Evolutionary conservation across 2,113 vertebrate species (phyloP).

Genomic region (Raja brachyura): DNA sequence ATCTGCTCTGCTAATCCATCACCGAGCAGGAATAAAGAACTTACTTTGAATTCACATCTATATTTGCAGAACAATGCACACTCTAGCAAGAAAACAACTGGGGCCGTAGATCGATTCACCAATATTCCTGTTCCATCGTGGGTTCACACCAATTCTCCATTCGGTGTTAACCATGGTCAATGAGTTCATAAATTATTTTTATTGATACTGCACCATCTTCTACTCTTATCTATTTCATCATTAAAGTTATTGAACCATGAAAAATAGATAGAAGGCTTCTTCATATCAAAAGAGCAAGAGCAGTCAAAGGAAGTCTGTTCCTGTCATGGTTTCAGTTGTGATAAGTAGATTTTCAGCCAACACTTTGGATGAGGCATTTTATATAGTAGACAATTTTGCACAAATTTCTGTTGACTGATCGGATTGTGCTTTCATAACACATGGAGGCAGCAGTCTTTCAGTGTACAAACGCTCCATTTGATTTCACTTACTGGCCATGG

Average conservation of each 20-base stretch:
- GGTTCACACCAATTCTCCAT: neutral
- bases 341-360: neutral
- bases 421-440: neutral
- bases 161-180: neutral
- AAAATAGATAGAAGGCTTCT: neutral
- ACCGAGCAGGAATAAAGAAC: no score
- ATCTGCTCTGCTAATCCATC: no score
- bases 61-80: no score
- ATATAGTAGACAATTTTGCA: neutral
- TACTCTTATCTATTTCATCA: neutral
- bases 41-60: no score
- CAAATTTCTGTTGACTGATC: neutral
- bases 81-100: no score
- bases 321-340: neutral
- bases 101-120: neutral
- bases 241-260: neutral
- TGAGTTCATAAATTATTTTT: neutral
- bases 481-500: neutral
- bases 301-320: neutral
- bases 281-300: neutral
- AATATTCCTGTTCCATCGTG: neutral
- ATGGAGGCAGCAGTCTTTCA: neutral
- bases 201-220: neutral
- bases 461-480: neutral
- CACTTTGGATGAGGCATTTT: neutral